These are phyloP conservation scores for Creontiades dilutus DNA, from an alignment of 2,888 invertebrate species.

Conservation along the genomic window DNA sequence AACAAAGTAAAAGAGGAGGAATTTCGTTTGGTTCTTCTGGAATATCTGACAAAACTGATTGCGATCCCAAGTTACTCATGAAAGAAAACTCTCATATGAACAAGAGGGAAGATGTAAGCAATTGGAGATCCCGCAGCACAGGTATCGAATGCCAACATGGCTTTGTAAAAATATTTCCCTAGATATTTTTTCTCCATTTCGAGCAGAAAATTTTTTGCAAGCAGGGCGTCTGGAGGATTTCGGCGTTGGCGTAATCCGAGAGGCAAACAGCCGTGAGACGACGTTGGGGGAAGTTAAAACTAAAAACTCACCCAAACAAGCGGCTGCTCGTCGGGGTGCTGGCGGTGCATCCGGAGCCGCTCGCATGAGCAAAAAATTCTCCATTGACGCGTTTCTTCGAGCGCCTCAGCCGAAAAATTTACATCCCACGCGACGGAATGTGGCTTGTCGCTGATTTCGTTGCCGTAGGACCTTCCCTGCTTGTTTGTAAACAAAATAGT, in stretches of 20 bases:
- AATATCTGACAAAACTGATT: too few relatives aligned
- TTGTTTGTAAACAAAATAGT: conserved; percentile 33
- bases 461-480: neutral
- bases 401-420: conserved; percentile 1
- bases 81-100: neutral
- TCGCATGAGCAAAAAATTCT: neutral
- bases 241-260: conserved; percentile 9
- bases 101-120: neutral
- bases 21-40: too few relatives aligned
- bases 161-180: neutral
- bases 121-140: neutral
- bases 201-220: neutral
- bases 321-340: neutral
- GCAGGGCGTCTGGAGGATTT: neutral
- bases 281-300: neutral
- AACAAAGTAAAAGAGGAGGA: too few relatives aligned
- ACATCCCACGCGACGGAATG: neutral
- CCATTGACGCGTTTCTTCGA: neutral
- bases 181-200: neutral
- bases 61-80: too few relatives aligned
- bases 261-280: neutral
- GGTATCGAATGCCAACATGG: neutral
- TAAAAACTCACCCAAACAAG: conserved; percentile 8
- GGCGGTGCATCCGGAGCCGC: neutral
- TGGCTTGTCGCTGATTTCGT: neutral